phyloP scores from a whole-genome alignment of 37 sponge, comb jelly and placozoan genomes.

The Beroe ovata region DNA sequence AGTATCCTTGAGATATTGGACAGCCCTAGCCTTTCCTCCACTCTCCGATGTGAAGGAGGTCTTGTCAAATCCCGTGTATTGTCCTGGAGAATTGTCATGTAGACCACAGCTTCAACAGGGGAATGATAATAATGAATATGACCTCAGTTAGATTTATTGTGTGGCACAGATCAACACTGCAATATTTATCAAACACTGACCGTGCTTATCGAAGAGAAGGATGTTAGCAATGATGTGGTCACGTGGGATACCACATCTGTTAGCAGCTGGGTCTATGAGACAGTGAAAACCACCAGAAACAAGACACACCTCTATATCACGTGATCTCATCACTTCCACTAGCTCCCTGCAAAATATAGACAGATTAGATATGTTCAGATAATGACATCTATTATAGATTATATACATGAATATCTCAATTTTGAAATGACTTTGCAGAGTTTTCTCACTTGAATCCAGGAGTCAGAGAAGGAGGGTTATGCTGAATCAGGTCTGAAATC shows the following conservation, averaged over 20 bases:
- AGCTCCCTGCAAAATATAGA: constrained; percentile 16
- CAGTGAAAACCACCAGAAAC: constrained; percentile 42
- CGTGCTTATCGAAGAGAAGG: constrained; percentile 23
- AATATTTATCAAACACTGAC: neutral
- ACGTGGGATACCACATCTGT: constrained; percentile 42
- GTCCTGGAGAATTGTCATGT: constrained; percentile 21
- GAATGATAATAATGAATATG: neutral
- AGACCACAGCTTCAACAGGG: neutral
- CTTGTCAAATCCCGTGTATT: constrained; percentile 52
- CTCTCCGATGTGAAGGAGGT: constrained; percentile 2
- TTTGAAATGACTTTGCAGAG: neutral
- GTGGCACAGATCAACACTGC: too few relatives aligned
- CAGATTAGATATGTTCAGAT: too few relatives aligned
- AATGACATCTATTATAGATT: neutral
- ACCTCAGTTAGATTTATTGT: neutral
- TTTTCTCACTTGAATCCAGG: constrained; percentile 37
- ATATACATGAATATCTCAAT: neutral
- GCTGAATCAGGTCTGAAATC: neutral
- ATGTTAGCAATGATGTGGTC: constrained; percentile 45
- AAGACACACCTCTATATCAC: neutral
- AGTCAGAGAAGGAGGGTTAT: neutral
- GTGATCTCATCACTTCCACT: neutral
- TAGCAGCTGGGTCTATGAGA: constrained; percentile 51
- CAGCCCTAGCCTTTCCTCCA: constrained; percentile 21
- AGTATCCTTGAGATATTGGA: constrained; percentile 1